Evolutionary conservation across 2,888 invertebrate species (phyloP), one percentile per base, ranked within the genome.

Genomic region (Tenthredo mesomela): DNA sequence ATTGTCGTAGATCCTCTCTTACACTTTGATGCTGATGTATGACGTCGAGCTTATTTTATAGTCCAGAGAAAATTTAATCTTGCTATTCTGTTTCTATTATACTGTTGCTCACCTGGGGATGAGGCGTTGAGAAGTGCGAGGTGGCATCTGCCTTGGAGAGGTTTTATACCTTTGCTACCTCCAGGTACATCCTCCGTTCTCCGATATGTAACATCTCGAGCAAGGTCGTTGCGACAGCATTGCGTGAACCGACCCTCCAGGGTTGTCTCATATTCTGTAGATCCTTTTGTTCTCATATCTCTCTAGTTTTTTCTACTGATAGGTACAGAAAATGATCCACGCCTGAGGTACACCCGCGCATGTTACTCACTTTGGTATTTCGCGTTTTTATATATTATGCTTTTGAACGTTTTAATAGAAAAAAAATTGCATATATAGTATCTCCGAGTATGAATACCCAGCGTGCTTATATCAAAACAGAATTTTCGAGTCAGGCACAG

Each of bases 181-280:
- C 84, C 89, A 86, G 89, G 87, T 87, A 89, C 87, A 88, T 89
- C 88, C 86, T 88, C 88, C 88, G 85, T 89, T 88, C 88, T 88
- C 90, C 90, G 89, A 91, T 90, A 87, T 87, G 91, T 90, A 91
- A 92, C 91, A 92, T 91, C 88, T 89, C 91, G 91, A 91, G 91
- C 92, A 92, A 92, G 92, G 91, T 89, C 91, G 89, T 92, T 92
- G 90, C 91, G 89, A 88, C 91, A 91, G 61, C 33, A 80, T 61
- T 80, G 78, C 78, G 58, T 80, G 87, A 89, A 88, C 85, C 86
- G 85, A 77, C 77, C 77, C 78, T 80, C 58, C 78, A 80, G 37
- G 58, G 58, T 80, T 80, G 78, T 80, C 78, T 58, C 58, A 54
- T 80, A 21, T 10, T 77, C 33, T 12, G 25, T 29, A 77, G 15